phyloP scores from a whole-genome alignment of 2,797 vertebrate genomes.

The Lutjanus campechanus region DNA sequence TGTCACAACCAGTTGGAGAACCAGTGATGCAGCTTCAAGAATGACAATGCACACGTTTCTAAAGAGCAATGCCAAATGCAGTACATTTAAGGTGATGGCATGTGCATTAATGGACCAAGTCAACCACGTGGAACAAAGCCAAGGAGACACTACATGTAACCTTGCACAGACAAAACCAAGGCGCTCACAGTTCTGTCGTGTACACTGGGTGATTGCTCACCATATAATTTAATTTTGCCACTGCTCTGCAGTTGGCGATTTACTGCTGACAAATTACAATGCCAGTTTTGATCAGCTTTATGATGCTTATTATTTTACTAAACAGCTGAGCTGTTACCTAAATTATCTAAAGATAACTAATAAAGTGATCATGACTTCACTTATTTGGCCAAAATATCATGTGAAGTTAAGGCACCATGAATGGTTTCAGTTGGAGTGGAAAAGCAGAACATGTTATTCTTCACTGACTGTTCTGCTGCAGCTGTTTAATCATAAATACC shows the following conservation, averaged over 20 bases:
- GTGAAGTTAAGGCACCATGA: background rate
- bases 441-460: constrained; percentile 4
- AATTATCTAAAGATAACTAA: background rate
- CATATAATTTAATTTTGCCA: too few species aligned
- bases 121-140: background rate
- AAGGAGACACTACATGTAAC: background rate
- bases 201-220: background rate
- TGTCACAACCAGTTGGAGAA: background rate
- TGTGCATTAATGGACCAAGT: background rate
- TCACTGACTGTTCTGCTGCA: background rate
- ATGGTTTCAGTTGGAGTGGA: background rate
- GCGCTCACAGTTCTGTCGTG: background rate
- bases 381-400: background rate
- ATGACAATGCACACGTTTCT: background rate
- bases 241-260: background rate
- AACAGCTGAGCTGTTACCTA: background rate
- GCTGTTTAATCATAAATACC: background rate
- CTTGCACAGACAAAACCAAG: background rate
- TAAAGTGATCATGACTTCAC: background rate
- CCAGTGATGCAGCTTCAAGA: background rate
- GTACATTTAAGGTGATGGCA: background rate
- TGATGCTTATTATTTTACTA: background rate
- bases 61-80: background rate
- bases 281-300: background rate
- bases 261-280: background rate